Conservation (phyloP, 2,888 invertebrate genomes). For the Tyria jacobaeae region DNA sequence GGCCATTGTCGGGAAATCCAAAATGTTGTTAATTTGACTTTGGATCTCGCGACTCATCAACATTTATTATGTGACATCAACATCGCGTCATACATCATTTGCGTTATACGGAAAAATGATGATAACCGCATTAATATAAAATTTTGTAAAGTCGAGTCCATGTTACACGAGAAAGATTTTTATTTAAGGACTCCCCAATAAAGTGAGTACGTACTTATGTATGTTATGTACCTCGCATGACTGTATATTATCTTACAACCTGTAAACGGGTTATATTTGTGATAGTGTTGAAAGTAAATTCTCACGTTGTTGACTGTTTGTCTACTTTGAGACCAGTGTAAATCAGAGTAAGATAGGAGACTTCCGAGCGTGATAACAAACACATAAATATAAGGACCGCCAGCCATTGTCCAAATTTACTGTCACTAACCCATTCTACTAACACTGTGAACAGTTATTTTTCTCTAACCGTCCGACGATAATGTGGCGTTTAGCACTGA, state of each 20-base stretch:
- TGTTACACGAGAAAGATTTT: background rate
- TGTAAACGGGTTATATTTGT: conserved; percentile 59
- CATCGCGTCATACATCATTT: conserved; percentile 26
- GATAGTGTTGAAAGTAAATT: conserved; percentile 71
- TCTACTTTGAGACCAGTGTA: conserved; percentile 69
- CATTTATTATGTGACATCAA: conserved; percentile 47
- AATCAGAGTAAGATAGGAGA: conserved; percentile 76
- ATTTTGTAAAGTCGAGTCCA: background rate
- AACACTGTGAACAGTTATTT: conserved; percentile 62
- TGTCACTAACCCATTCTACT: conserved; percentile 65
- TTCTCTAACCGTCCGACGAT: conserved; percentile 53
- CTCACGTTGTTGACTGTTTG: conserved; percentile 72
- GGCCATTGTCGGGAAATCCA: conserved; percentile 70
- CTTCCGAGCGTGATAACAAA: conserved; percentile 79
- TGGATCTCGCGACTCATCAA: conserved; percentile 50
- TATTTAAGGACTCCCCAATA: conserved; percentile 33
- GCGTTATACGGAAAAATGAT: conserved; percentile 22
- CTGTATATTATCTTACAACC: conserved; percentile 49
- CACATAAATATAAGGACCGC: conserved; percentile 78
- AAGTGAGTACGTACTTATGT: conserved; percentile 33
- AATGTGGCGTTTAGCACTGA: conserved; percentile 43
- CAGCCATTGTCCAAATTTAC: conserved; percentile 78
- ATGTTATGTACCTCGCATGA: too few species aligned
- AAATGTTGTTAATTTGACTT: conserved; percentile 60
- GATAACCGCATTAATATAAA: background rate